Evolutionary conservation across 1,140 invertebrate species (phyloP).

Genomic region (Grapholita molesta): DNA sequence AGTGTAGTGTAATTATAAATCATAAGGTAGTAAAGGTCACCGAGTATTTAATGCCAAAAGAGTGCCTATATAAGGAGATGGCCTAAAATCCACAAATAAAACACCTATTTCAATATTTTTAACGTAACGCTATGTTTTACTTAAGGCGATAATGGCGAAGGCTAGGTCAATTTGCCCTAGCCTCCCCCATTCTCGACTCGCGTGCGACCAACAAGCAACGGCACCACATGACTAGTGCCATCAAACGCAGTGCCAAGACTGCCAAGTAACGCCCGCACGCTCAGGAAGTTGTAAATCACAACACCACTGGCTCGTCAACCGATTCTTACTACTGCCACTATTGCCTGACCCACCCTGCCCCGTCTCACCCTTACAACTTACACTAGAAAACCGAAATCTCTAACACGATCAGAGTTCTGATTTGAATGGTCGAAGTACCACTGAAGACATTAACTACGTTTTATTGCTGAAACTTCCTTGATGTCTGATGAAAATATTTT

Average conservation of each 20-base stretch:
- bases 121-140: too few species aligned
- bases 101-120: too few species aligned
- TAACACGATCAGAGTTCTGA: constrained; percentile 19
- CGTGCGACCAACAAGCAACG: not conserved
- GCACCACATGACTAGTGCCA: constrained; percentile 16
- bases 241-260: constrained; percentile 33
- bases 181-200: not conserved
- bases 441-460: constrained; percentile 64
- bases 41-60: too few species aligned
- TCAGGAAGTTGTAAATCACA: constrained; percentile 71
- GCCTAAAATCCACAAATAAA: too few species aligned
- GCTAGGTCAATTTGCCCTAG: not conserved
- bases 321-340: constrained; percentile 42
- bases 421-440: constrained; percentile 39
- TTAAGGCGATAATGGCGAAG: not conserved
- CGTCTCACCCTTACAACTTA: not conserved
- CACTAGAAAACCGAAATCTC: constrained; percentile 2
- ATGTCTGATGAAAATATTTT: constrained; percentile 42
- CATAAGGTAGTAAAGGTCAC: too few species aligned
- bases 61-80: too few species aligned
- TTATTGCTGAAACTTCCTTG: constrained; percentile 59
- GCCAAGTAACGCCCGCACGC: constrained; percentile 34
- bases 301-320: constrained; percentile 36
- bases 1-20: too few species aligned
- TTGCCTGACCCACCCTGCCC: constrained; percentile 25